Evolutionary conservation across 1,140 invertebrate genomes (phyloP).

Genomic region (Achroia grisella): DNA sequence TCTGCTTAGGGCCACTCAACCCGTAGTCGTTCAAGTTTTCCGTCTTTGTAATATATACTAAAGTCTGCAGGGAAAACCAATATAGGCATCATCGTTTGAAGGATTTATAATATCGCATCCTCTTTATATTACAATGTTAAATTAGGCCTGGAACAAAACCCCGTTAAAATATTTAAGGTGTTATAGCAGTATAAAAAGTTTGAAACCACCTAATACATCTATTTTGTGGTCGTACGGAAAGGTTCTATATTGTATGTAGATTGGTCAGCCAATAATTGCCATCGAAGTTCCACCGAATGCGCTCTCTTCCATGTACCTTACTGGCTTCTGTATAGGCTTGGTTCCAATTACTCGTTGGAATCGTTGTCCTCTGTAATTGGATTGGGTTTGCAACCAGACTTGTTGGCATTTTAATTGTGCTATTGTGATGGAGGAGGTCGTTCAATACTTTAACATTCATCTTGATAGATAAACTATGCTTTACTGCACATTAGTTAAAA

Average conservation of each 20-base stretch:
- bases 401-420: slow-evolving; percentile 74
- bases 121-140: too few species aligned
- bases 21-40: slow-evolving; percentile 31
- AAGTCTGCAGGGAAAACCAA: slow-evolving; percentile 1
- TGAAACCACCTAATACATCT: too few species aligned
- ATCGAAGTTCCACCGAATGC: slow-evolving; percentile 11
- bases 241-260: not conserved
- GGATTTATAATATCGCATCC: too few species aligned
- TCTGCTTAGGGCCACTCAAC: slow-evolving; percentile 33
- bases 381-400: slow-evolving; percentile 66
- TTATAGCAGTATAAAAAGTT: too few species aligned
- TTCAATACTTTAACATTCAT: slow-evolving; percentile 39
- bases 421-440: slow-evolving; percentile 63
- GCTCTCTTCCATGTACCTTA: slow-evolving; percentile 38
- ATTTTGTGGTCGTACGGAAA: too few species aligned
- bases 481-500: slow-evolving; percentile 32
- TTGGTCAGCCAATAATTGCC: slow-evolving; percentile 20
- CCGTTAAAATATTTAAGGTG: too few species aligned
- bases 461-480: slow-evolving; percentile 52
- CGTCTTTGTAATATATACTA: slow-evolving; percentile 27
- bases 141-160: too few species aligned
- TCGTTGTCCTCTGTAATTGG: slow-evolving; percentile 71
- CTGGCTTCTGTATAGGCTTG: slow-evolving; percentile 49
- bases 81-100: too few species aligned
- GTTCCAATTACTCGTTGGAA: slow-evolving; percentile 68